Conservation (phyloP, 1,140 invertebrate species). For the Neodiprion fabricii region DNA sequence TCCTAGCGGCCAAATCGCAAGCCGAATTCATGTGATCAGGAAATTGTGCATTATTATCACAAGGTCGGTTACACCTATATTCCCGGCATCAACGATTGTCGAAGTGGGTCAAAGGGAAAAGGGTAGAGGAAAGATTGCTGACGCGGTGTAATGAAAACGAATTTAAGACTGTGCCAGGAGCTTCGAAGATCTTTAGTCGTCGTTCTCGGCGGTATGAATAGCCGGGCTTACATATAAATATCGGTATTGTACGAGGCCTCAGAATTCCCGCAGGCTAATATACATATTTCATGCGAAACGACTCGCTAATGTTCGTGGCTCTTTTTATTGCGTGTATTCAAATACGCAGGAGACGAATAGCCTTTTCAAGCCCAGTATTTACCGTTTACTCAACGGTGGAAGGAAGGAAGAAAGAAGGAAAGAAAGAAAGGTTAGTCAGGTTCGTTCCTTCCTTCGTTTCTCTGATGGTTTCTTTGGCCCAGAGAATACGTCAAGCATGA, state of each 20-base stretch:
- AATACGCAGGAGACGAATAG: constrained; percentile 3
- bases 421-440: no score
- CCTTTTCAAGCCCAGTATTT: background rate
- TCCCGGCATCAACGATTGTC: no score
- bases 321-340: constrained; percentile 4
- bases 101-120: background rate
- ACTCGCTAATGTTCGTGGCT: constrained; percentile 1
- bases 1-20: no score
- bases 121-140: background rate
- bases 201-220: background rate
- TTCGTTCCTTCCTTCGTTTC: no score
- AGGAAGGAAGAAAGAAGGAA: no score
- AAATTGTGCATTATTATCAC: no score
- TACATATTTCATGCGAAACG: background rate
- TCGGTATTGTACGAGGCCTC: background rate
- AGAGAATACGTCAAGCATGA: background rate
- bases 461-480: no score
- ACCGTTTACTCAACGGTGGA: background rate
- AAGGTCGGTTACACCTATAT: no score
- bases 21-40: no score
- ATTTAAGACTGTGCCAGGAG: background rate
- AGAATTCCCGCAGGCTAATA: background rate
- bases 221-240: background rate
- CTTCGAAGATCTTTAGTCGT: background rate
- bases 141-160: no score